Base-by-base conservation (phyloP, 2,888 invertebrate genomes). In the Drosophila kambysellisi region DNA sequence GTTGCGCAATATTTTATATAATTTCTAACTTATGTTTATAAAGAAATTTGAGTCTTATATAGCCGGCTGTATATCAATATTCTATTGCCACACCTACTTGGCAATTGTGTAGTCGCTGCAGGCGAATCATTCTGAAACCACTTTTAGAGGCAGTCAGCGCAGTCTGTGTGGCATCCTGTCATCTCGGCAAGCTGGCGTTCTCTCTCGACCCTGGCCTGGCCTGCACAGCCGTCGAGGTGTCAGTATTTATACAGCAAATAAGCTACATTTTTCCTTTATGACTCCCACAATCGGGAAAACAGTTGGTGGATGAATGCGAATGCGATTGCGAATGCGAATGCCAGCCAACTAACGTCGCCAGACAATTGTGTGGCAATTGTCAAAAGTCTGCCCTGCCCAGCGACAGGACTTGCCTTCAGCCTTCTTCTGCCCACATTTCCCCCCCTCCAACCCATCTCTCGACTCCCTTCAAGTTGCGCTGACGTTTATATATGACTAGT, bases 291-390 rank as follows among this genome's bases (percentile, higher is more conserved):
- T 72, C 76, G 71, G 56, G 59, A 72, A 72, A 72, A 70, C 74
- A 66, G 74, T 65, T 64, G 71, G 69, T 71, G 70, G 71, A 65
- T 66, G 72, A 78, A 72, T 68, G 73, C 70, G 70, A 75, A 61
- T 68, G 73, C 70, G 70, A 74, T 59, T 68, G 68, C 65, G 75
- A 63, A 20, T 20, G 20, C 43, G 20, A 46, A 25, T 46, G 76
- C 85, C 54, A 25, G 25, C 20, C 54, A 37, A 25, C 35, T 25
- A 73, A 51, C 61, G 62, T 74, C 66, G 72, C 77, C 86, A 83
- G 87, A 89, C 88, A 91, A 89, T 87, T 91, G 91, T 88, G 83
- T 82, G 91, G 90, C 91, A 91, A 91, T 91, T 91, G 91, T 90
- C 87, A 91, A 90, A 91, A 91, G 84, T 81, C 84, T 67, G 80